These are phyloP conservation scores for Linyphia triangularis DNA, from an alignment of 2,888 invertebrate genomes.

Conservation along the genomic window DNA sequence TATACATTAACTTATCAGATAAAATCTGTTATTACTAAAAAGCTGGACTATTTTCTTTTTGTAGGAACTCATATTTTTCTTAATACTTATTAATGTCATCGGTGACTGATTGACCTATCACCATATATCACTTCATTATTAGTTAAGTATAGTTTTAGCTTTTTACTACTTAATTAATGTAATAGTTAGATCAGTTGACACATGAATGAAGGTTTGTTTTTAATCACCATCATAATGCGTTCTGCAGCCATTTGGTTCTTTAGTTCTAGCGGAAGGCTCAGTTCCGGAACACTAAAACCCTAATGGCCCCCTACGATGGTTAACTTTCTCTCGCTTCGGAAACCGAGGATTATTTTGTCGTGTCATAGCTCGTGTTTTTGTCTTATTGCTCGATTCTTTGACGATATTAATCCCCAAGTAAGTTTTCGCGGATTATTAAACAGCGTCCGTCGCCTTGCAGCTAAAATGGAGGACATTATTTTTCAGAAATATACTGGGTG, in stretches of 20 bases:
- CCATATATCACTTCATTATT: no score
- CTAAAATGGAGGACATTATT: constrained; percentile 63
- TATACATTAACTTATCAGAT: no score
- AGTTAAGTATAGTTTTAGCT: constrained; percentile 12
- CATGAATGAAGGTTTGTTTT: constrained; percentile 31
- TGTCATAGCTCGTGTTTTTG: constrained; percentile 68
- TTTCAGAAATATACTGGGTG: constrained; percentile 46
- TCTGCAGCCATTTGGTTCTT: constrained; percentile 27
- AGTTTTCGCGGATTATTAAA: constrained; percentile 72
- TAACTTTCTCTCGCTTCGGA: constrained; percentile 20
- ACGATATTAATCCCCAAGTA: constrained; percentile 64
- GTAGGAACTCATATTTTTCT: no score
- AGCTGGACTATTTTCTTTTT: no score
- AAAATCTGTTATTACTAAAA: no score
- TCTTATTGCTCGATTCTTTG: constrained; percentile 63
- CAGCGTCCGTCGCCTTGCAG: background rate
- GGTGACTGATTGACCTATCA: no score
- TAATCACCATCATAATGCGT: constrained; percentile 55
- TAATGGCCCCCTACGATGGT: constrained; percentile 49
- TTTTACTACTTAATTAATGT: constrained; percentile 42
- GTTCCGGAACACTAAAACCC: constrained; percentile 47
- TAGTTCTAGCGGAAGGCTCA: constrained; percentile 26
- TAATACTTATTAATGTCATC: no score
- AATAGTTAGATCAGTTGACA: constrained; percentile 24
- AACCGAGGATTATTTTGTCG: constrained; percentile 47